These are phyloP conservation scores for Sitta europaea DNA, from an alignment of 2,113 vertebrate genomes.

Conservation along the genomic window DNA sequence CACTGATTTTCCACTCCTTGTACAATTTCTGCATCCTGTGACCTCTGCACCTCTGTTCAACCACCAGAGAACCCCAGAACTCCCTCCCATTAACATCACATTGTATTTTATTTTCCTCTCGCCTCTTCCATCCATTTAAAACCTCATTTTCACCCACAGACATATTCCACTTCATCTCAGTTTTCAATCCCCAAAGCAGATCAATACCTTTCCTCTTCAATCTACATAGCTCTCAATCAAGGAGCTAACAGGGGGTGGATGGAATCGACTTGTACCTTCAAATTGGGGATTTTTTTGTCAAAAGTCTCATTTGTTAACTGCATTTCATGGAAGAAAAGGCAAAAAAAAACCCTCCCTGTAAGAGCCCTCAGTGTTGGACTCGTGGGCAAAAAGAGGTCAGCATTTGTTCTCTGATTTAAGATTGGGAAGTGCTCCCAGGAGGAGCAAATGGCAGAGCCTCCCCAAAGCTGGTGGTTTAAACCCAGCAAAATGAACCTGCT, in stretches of 20 bases:
- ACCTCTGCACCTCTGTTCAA: neutral
- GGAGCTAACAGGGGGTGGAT: constrained; percentile 57
- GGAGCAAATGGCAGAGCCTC: neutral
- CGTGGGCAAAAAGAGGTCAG: neutral
- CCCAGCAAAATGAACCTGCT: neutral
- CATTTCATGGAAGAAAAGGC: neutral
- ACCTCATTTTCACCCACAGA: constrained; percentile 1
- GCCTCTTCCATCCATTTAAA: neutral
- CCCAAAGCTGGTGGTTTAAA: neutral
- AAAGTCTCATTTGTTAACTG: neutral
- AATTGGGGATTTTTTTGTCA: neutral
- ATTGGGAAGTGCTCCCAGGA: neutral
- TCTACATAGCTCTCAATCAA: constrained; percentile 49
- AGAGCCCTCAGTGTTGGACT: neutral
- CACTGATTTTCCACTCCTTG: accelerated
- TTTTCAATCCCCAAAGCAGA: constrained; percentile 51
- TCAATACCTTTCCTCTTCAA: neutral
- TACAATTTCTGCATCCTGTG: neutral
- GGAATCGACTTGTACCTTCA: neutral
- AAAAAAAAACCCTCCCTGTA: neutral
- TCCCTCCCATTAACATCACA: neutral
- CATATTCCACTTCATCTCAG: constrained; percentile 29
- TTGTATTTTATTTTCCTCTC: neutral
- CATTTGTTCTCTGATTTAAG: constrained; percentile 27
- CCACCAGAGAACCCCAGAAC: neutral